Base-by-base conservation (phyloP, 2,888 invertebrate species). In the Sphaerophoria taeniata region DNA sequence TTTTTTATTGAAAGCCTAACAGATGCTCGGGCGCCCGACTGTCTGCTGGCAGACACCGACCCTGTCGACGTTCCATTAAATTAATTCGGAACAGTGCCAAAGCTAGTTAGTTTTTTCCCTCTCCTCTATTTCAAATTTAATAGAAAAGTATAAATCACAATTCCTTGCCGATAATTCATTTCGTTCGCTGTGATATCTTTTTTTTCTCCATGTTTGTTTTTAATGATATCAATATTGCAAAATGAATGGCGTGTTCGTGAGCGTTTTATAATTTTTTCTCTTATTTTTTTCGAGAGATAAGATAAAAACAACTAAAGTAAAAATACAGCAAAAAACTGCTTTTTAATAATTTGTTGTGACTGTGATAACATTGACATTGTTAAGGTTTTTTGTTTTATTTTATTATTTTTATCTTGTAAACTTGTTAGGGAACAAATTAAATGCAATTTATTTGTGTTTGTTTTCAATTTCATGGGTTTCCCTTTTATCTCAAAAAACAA, bases 121-220 rank as follows among this genome's bases (percentile, higher is more conserved):
- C 49, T 43, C 11, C 9, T 43, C 9, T 43, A 43, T 43, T 43
- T 43, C 7, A 43, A 43, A 51, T 58, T 51, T 43, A 60, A 60
- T 61, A 39, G 63, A 70, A 74, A 45, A 55, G 33, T 56, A 67
- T 67, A 67, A 78, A 83, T 78, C 70, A 67, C 67, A 71, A 49
- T 33, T 71, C 49, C 58, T 51, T 45, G 14, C 51, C 63, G 60
- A 81, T 76, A 76, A 39, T 31, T 75, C 53, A 76, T 53, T 70
- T 12, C 34, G 39, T 45, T 61, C 43, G 60, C 36, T 43, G 53
- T 47, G 16, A 67, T 76, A 60, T 49, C 53, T 53, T 67, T 53
- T 67, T 51, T 67, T 36, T 67, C 12, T 51, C 4, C 39, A 36
- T 51, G 36, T 24, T 65, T 7, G 39, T 16, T 43, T 39, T 14